A percentile compares a stretch with the other conserved stretches of the same genome.
Conservation (phyloP, 2,113 vertebrate genomes). For the Xiphias gladius region DNA sequence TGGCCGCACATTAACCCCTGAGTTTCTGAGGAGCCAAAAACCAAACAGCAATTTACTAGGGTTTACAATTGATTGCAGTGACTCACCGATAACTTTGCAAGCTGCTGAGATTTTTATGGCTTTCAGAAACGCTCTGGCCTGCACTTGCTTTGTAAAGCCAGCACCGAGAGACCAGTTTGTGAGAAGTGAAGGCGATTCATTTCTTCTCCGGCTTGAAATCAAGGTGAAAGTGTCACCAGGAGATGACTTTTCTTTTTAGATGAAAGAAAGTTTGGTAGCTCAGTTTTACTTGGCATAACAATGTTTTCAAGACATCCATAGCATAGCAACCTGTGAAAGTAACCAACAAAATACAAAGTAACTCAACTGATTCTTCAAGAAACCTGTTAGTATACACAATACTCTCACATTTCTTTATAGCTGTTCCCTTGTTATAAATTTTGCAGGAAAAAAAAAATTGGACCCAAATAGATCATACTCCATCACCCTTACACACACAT, state of each 20-base stretch:
- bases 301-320: not conserved
- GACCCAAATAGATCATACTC: not conserved
- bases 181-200: not conserved
- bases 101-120: conserved; percentile 13
- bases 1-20: not conserved
- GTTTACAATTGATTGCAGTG: conserved; percentile 14
- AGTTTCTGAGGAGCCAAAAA: not conserved
- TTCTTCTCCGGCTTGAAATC: conserved; percentile 20
- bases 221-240: not conserved
- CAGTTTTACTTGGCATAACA: not conserved
- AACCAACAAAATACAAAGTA: not conserved
- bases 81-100: conserved; percentile 6
- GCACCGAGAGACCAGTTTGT: not conserved
- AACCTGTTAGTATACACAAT: not conserved
- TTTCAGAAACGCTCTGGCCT: not conserved
- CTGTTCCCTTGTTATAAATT: not conserved
- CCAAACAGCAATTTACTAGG: not conserved
- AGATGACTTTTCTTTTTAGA: not conserved
- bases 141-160: conserved; percentile 6
- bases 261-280: not conserved
- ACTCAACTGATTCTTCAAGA: not conserved
- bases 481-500: not conserved
- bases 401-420: not conserved
- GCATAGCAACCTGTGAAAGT: not conserved
- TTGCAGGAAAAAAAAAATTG: not conserved